Evolutionary conservation across 2,888 invertebrate species (phyloP).

Genomic region (Drosophila mulleri): DNA sequence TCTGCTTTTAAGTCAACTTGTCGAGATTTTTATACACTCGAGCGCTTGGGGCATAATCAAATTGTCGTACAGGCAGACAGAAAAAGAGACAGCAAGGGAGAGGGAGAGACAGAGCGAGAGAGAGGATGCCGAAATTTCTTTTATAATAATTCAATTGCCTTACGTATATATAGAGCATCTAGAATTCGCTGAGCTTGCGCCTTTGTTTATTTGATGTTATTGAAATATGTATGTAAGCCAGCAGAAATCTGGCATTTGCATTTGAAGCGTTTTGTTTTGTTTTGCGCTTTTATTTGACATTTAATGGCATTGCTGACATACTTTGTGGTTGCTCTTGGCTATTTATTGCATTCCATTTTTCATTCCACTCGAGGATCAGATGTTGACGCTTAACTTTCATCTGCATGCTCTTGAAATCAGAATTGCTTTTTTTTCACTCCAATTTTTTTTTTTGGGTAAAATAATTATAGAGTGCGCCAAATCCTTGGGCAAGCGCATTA

Average conservation of each 20-base stretch:
- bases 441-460: neutral
- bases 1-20: conserved; percentile 52
- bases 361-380: neutral
- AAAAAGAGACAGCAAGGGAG: neutral
- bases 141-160: conserved; percentile 14
- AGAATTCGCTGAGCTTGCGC: conserved; percentile 22
- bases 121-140: conserved; percentile 1
- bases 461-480: conserved; percentile 24
- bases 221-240: conserved; percentile 20
- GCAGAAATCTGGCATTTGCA: conserved; percentile 57
- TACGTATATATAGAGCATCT: conserved; percentile 6
- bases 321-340: conserved; percentile 52
- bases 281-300: conserved; percentile 77
- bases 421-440: neutral
- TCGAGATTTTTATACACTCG: conserved; percentile 45
- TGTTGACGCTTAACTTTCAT: neutral
- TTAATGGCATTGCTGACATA: conserved; percentile 76
- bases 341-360: conserved; percentile 67
- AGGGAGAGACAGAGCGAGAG: neutral
- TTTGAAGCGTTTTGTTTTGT: conserved; percentile 29
- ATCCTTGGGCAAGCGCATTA: conserved; percentile 70
- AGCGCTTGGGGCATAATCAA: conserved; percentile 17
- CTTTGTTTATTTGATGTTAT: conserved; percentile 11
- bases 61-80: conserved; percentile 2
- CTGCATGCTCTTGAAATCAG: conserved; percentile 6